Evolutionary conservation across 64 coral and sea anemone genomes (phyloP), one percentile per base, ranked within the genome.

Genomic region (Cladopsammia gracilis): DNA sequence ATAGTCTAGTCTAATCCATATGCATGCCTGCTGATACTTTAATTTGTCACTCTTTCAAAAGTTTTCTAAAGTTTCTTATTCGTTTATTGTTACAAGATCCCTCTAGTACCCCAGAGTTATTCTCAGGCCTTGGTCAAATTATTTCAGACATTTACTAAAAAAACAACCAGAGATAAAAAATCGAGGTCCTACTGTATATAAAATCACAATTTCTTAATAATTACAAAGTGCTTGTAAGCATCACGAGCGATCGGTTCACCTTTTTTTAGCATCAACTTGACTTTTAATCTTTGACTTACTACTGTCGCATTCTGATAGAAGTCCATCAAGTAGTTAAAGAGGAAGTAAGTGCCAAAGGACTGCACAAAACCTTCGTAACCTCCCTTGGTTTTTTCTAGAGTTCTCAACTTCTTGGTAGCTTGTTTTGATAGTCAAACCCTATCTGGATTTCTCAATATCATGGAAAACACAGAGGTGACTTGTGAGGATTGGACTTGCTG

Each of bases 241-340:
- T 68, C 65, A 5, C 65, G 22, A 23, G 20, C 25, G 65, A 24
- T 68, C 22, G 25, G 20, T 68, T 68, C 20, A 15, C 25, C 25
- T 5, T n/a, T 6, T 23, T 23, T 5, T 15, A 68, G 20, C 15
- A 19, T 68, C 6, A 24, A 9, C 8, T 68, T 15, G 8, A 68
- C 6, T 24, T 68, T 24, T 23, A 7, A 24, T 5, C 20, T 5
- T 68, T 68, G 65, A 24, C 25, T 68, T 4, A 86, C 65, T 5
- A 89, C 67, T 68, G 14, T 19, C 22, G 62, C 75, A 70, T 90
- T 68, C 15, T 70, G 62, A 50, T 91, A 80, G 34, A 16, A 82
- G 58, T 87, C 82, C 91, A 93, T 93, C 7, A 93, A 50, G 20
- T 50, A 92, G 24, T 86, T 92, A 22, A 82, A 91, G 0, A 58